Evolutionary conservation across 2,888 invertebrate genomes (phyloP).

Genomic region (Girardia tigrina): DNA sequence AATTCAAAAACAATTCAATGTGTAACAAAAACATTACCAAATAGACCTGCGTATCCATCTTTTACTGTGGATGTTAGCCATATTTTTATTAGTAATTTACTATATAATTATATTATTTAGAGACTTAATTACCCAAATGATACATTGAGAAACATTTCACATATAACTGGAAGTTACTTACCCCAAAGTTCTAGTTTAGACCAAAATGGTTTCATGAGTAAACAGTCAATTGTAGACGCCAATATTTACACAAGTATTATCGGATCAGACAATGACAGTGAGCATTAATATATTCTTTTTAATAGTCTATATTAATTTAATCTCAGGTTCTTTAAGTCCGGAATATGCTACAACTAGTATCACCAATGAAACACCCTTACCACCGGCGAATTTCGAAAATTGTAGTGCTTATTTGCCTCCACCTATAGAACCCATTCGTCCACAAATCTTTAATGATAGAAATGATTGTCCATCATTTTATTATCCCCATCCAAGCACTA

Average conservation of each 20-base stretch:
- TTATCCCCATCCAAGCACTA: neutral
- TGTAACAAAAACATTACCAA: neutral
- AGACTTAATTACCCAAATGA: neutral
- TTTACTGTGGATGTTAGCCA: neutral
- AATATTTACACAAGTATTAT: conserved; percentile 20
- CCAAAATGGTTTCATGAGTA: conserved; percentile 8
- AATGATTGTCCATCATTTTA: conserved; percentile 5
- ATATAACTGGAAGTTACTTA: neutral
- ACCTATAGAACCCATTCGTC: neutral
- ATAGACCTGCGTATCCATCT: neutral
- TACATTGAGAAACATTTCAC: neutral
- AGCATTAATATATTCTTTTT: neutral
- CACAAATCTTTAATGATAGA: neutral
- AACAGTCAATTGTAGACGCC: neutral
- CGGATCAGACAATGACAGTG: neutral
- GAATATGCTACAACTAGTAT: neutral
- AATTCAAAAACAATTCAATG: neutral
- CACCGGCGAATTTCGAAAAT: neutral
- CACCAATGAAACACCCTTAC: neutral
- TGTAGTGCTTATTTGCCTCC: neutral
- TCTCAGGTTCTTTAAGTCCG: conserved; percentile 13
- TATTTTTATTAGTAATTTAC: neutral
- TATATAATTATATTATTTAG: no score
- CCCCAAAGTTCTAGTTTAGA: neutral
- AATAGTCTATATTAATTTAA: neutral